Conservation (phyloP, 2,888 invertebrate species). For the Crioceris asparagi region DNA sequence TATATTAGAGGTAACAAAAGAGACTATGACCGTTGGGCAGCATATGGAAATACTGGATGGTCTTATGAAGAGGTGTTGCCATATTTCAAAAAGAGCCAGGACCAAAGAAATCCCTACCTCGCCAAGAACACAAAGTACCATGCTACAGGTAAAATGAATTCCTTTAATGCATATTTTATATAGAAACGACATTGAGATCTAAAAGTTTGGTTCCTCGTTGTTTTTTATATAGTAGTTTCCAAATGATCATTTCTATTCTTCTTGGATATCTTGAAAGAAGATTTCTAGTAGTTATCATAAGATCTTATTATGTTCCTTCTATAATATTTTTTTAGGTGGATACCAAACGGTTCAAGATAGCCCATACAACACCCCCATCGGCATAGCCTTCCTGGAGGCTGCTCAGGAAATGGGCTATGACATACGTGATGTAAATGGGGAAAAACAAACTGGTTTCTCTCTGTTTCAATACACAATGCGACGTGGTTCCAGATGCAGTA, state of each 20-base stretch:
- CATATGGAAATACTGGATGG: conserved; percentile 81
- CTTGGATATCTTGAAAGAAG: no score
- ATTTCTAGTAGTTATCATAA: no score
- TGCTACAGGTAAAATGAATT: conserved; percentile 54
- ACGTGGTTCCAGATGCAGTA: conserved; percentile 69
- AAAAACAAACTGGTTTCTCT: conserved; percentile 75
- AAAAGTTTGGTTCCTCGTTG: no score
- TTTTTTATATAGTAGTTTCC: no score
- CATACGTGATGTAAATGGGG: conserved; percentile 75
- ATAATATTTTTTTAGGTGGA: conserved; percentile 48
- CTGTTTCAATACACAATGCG: conserved; percentile 86
- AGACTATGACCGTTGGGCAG: conserved; percentile 83
- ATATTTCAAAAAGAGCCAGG: conserved; percentile 79
- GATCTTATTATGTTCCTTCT: no score
- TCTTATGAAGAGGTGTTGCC: conserved; percentile 68
- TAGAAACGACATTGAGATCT: no score
- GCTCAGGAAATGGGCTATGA: conserved; percentile 90
- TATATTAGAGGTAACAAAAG: conserved; percentile 80
- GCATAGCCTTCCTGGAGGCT: conserved; percentile 75
- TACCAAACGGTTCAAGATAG: conserved; percentile 67
- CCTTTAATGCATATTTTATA: no score
- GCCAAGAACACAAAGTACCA: conserved; percentile 64
- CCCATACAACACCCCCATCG: conserved; percentile 73
- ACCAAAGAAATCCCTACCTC: conserved; percentile 80
- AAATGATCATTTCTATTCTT: no score